Conservation (phyloP, 53 echinoderm and acorn worm genomes). For the Astropecten irregularis region DNA sequence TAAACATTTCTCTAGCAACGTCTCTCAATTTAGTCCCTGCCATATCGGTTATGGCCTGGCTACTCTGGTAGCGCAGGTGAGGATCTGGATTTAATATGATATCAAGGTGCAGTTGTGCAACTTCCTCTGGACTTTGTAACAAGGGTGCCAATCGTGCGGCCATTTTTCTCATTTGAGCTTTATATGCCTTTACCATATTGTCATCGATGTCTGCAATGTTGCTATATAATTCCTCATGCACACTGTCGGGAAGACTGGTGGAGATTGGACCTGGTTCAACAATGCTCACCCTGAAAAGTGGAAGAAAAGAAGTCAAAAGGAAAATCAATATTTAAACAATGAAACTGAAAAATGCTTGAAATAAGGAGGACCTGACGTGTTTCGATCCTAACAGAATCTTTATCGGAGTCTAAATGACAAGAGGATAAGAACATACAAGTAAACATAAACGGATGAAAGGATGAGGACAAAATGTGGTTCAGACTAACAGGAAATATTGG, state of each 20-base stretch:
- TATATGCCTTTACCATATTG: too few species aligned
- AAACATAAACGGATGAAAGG: too few species aligned
- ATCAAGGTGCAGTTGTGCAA: conserved; percentile 3
- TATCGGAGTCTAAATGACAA: too few species aligned
- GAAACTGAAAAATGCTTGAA: too few species aligned
- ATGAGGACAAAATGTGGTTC: too few species aligned
- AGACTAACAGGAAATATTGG: too few species aligned
- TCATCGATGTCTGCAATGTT: neutral
- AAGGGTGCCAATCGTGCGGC: neutral
- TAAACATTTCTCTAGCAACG: neutral
- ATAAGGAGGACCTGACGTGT: too few species aligned
- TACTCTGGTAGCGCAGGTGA: conserved; percentile 11
- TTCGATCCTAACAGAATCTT: too few species aligned
- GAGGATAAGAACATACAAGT: too few species aligned
- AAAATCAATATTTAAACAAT: too few species aligned
- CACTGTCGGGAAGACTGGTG: neutral
- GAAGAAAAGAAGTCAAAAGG: too few species aligned
- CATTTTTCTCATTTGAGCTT: neutral
- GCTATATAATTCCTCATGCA: neutral
- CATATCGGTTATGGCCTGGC: neutral
- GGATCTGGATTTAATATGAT: conserved; percentile 5
- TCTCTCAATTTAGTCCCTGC: neutral
- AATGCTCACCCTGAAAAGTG: conserved; percentile 13
- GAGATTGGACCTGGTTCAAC: conserved; percentile 10
- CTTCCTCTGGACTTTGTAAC: neutral